These are phyloP conservation scores for Azemiops feae DNA, from an alignment of 2,113 vertebrate species.

Conservation along the genomic window DNA sequence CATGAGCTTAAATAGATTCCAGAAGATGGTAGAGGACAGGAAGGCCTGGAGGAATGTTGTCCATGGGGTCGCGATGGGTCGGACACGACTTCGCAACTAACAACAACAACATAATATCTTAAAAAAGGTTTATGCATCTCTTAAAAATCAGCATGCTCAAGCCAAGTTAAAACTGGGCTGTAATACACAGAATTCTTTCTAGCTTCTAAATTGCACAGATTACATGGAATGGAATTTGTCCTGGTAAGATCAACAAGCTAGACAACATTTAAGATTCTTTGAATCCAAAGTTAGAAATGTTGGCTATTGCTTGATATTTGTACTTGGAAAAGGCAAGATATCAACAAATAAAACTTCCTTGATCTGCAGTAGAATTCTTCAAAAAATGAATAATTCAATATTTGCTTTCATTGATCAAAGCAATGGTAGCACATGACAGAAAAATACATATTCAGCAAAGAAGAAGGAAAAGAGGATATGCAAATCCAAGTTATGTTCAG, in stretches of 20 bases:
- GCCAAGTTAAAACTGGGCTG: background rate
- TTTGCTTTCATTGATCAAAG: background rate
- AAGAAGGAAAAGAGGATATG: background rate
- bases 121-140: background rate
- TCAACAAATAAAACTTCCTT: background rate
- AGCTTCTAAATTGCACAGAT: background rate
- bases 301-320: background rate
- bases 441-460: background rate
- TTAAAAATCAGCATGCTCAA: background rate
- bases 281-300: background rate
- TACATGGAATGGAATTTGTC: background rate
- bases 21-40: too few species aligned
- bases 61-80: too few species aligned
- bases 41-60: too few species aligned
- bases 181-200: background rate
- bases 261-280: background rate
- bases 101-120: too few species aligned
- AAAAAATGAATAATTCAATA: background rate
- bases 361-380: background rate
- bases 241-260: background rate
- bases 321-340: background rate
- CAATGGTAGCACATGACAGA: background rate
- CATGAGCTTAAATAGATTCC: too few species aligned
- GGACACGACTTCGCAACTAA: too few species aligned
- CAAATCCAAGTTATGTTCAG: background rate